Conservation (phyloP, 2,797 vertebrate genomes). For the Tragopan temminckii region DNA sequence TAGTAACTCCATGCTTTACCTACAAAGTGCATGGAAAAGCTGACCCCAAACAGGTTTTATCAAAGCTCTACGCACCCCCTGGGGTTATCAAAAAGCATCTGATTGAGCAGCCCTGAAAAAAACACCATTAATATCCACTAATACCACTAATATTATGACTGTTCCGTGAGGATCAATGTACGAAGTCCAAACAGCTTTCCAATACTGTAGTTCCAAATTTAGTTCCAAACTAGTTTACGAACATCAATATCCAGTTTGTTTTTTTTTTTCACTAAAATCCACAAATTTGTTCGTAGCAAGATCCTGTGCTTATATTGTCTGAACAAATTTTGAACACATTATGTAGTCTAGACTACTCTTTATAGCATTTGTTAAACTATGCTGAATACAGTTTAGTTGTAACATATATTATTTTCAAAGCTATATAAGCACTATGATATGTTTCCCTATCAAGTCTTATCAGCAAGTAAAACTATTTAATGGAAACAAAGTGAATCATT, state of each 20-base stretch:
- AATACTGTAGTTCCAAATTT: not conserved
- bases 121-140: not conserved
- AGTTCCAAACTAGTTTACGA: not conserved
- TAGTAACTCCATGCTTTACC: not conserved
- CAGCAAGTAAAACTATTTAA: conserved; percentile 5
- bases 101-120: conserved; percentile 35
- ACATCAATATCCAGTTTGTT: not conserved
- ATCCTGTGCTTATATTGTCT: not conserved
- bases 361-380: not conserved
- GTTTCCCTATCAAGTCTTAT: not conserved
- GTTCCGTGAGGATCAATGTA: not conserved
- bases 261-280: not conserved
- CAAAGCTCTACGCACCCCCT: not conserved
- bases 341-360: not conserved
- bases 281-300: not conserved
- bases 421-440: not conserved
- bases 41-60: not conserved
- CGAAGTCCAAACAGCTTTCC: not conserved
- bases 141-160: not conserved
- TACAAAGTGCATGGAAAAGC: conserved; percentile 8
- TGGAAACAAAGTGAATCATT: conserved; percentile 17
- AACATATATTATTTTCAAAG: not conserved
- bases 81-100: not conserved
- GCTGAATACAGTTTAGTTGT: not conserved
- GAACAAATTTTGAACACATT: not conserved